Base-by-base conservation (phyloP, 2,888 invertebrate genomes). In the Himalopsyche tibetana region DNA sequence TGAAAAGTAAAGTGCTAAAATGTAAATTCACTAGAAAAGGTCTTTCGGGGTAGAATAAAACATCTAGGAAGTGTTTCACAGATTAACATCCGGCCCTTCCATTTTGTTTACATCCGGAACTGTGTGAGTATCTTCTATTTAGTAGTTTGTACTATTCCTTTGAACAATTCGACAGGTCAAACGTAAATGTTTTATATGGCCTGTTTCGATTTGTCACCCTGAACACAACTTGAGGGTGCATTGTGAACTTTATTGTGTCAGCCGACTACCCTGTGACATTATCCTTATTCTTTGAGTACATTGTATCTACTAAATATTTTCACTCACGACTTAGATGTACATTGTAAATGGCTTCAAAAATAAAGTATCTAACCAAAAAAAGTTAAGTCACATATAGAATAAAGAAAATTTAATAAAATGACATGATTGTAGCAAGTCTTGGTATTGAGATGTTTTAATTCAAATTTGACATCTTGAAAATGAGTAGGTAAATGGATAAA, bases 51-150 rank as follows among this genome's bases (percentile, higher is more conserved):
- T 69, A 36, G 74, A 38, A 74, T 74, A 74, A 36, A 36, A 74
- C 36, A 74, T 74, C 38, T 74, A 28, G 36, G 38, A 74, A 74
- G 74, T 36, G 63, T 63, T 36, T 74, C 36, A 36, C 74, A 74
- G 74, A 74, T 74, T 74, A 74, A 74, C 74, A 74, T 74, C 74
- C 74, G 74, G 74, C 74, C 74, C 74, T 74, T 36, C 36, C 36
- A 28, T 74, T 38, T 74, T 74, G 74, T 74, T 74, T 38, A 74
- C 36, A 36, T 36, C 36, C 74, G 19, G 36, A 15, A 74, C 36
- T 74, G 36, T 36, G 19, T 38, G 15, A 74, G 36, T 74, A 74
- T 74, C 36, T 38, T 74, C 74, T 74, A 74, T 74, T 74, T 74
- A 74, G 74, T 74, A 36, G 36, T 74, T 74, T 11, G 36, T 74